These are phyloP conservation scores for Ahaetulla prasina DNA, from an alignment of 2,113 vertebrate genomes.

Conservation along the genomic window DNA sequence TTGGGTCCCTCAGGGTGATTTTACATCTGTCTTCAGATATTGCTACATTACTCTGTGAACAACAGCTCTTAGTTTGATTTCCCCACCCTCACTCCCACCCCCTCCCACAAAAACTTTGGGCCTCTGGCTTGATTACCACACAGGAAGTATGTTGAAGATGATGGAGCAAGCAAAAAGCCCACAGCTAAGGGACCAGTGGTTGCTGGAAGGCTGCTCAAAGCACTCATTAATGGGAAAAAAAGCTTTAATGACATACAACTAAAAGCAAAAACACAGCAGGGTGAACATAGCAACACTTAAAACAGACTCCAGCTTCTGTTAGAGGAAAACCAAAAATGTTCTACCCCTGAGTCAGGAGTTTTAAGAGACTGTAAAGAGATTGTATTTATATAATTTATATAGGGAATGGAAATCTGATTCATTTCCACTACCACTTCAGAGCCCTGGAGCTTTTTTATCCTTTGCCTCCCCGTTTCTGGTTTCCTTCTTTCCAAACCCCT, in stretches of 20 bases:
- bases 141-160: neutral
- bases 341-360: neutral
- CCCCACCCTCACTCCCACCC: neutral
- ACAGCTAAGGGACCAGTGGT: neutral
- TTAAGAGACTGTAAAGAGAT: neutral
- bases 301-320: neutral
- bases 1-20: neutral
- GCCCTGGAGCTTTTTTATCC: neutral
- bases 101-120: neutral
- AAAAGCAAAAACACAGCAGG: neutral
- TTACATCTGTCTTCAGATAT: neutral
- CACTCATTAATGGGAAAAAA: neutral
- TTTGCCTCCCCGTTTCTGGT: neutral
- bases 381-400: neutral
- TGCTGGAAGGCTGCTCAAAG: neutral
- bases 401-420: neutral
- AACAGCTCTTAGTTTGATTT: neutral
- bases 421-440: neutral
- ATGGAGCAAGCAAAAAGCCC: neutral
- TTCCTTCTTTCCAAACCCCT: neutral
- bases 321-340: neutral
- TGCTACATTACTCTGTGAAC: neutral
- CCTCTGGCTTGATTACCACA: neutral
- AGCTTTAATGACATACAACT: neutral
- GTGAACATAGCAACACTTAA: neutral